Percentiles rank a stretch among this genome's conserved stretches.
These are phyloP conservation scores for Aleiodes testaceus DNA, from an alignment of 2,888 invertebrate genomes.

Conservation along the genomic window DNA sequence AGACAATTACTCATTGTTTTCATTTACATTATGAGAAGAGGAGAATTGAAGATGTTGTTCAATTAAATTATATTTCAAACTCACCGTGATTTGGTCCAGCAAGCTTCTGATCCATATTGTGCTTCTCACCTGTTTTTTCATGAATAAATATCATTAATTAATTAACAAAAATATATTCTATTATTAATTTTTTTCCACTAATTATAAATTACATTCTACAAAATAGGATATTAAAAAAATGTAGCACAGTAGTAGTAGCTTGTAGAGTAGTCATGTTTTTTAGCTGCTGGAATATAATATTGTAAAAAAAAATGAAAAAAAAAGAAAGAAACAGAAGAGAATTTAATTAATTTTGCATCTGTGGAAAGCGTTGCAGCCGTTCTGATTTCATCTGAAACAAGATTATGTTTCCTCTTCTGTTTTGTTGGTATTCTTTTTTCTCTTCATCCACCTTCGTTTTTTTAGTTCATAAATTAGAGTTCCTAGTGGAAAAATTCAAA, in stretches of 20 bases:
- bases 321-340: conserved; percentile 3
- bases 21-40: too few species aligned
- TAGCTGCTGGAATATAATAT: conserved; percentile 22
- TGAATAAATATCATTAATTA: conserved; percentile 44
- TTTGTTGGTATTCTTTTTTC: conserved; percentile 2
- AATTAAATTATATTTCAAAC: conserved; percentile 24
- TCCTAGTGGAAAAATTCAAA: background rate
- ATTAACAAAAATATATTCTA: background rate
- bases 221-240: conserved; percentile 5
- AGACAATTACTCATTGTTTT: too few species aligned
- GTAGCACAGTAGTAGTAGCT: conserved; percentile 2
- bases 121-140: conserved; percentile 67
- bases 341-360: conserved; percentile 20
- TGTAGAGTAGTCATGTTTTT: background rate
- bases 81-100: conserved; percentile 65
- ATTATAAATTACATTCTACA: conserved; percentile 23
- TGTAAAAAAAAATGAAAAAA: background rate
- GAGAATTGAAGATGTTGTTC: too few species aligned
- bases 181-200: background rate
- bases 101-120: conserved; percentile 63
- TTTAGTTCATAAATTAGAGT: conserved; percentile 6
- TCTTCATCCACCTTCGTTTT: background rate
- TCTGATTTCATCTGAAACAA: conserved; percentile 30
- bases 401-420: conserved; percentile 2
- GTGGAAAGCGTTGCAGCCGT: conserved; percentile 4